Base-by-base conservation (phyloP, 2,113 vertebrate genomes). In the Scartelaos histophorus region DNA sequence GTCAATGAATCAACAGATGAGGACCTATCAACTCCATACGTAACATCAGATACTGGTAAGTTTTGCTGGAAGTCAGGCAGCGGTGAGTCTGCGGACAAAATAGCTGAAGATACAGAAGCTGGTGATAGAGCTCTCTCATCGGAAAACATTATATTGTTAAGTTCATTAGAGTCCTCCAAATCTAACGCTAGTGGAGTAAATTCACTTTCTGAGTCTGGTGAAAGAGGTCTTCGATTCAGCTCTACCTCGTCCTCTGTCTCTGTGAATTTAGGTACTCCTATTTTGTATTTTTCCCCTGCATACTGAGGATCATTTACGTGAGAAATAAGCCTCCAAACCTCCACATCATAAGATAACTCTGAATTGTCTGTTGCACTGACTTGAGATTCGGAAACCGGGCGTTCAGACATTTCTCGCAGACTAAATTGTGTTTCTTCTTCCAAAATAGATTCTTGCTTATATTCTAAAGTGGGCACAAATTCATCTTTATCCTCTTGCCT, bases 261-360 rank as follows among this genome's bases (percentile, higher is more conserved):
- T 47, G 38, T 19, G 15, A 73, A 72, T 24, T 78, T 71, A 81
- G 79, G 67, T 19, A 56, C 34, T 70, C 17, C 73, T 19, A 38
- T 58, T 70, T 85, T 81, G 62, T 45, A 78, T 5, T 79, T 84
- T 76, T 91, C 70, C 34, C 85, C 87, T 61, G 79, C 78, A 73
- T 91, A 93, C 45, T 91, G 92, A 21, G 89, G 84, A 72, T 94
- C 92, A 76, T 21, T 43, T 10, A 91, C 72, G 57, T 90, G 88
- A 67, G 90, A 90, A 21, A 93, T 87, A 16, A 87, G 74, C 47
- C 85, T 91, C 74, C 74, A 71, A 5, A 66, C 15, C 17, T 85
- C 75, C 69, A 65, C 64, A 78, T 88, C 80, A 73, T 75, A 71
- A 7, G 66, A 24, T 45, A 84, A 71, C 43, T 13, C 78, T 70